Base-by-base conservation (phyloP, 2,113 vertebrate species). In the Cebidichthys violaceus region DNA sequence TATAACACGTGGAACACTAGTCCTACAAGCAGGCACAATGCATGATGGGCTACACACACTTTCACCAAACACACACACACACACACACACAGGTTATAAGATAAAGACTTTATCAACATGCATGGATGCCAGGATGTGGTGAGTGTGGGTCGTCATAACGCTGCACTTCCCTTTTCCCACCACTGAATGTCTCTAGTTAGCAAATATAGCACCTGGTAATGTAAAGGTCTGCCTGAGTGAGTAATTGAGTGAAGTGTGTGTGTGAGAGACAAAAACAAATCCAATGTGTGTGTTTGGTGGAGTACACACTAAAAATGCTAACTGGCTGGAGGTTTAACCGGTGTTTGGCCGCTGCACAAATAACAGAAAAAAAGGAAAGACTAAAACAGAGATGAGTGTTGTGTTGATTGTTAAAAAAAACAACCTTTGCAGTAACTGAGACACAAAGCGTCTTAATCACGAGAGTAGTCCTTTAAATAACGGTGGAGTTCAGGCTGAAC, bases 181-280 rank as follows among this genome's bases (percentile, higher is more conserved):
- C 77, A 90, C 83, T 41, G 18, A 47, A 85, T 47, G 83, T 77
- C 86, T 85, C 78, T 68, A 59, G 75, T 75, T 55, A 60, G 79
- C 75, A 82, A 54, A 81, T 22, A 24, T 37, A 47, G 66, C 61
- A 68, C 66, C 47, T 52, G 31, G 35, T 15, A 35, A 22, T 33
- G 59, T 35, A 4, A 57, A 39, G 17, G 35, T 55, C 59, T 55
- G 35, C 9, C 6, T 55, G 14, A 20, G 50, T 15, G 4, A 20
- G 31, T 33, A 33, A 33, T 33, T 33, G 33, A 33, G 33, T 33
- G 33, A 33, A 33, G 33, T 39, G 43, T 31, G 60, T 54, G 67
- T 35, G 45, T 70, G 31, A 11, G 59, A 9, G 43, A 45, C 5
- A 45, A 45, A 45, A 6, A 45, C 2, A 2, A 17, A 45, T 45